phyloP scores from a whole-genome alignment of 2,797 vertebrate species.

The Bryconaethiops microstoma region DNA sequence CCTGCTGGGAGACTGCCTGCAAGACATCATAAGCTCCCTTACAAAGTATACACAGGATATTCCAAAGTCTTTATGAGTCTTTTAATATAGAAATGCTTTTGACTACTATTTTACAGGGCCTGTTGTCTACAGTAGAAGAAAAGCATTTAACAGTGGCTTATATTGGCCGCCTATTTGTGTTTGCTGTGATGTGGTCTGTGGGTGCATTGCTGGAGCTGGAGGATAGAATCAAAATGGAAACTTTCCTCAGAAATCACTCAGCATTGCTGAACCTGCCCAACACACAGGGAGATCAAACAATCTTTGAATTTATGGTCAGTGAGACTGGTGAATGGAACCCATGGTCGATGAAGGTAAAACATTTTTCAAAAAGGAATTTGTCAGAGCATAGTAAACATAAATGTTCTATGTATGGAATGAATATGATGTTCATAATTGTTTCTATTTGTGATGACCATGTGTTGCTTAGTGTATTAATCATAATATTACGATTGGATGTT shows the following conservation, averaged over 20 bases:
- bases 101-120: slow-evolving; percentile 68
- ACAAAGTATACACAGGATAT: too few relatives aligned
- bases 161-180: slow-evolving; percentile 77
- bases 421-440: too few relatives aligned
- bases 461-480: too few relatives aligned
- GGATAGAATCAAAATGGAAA: slow-evolving; percentile 83
- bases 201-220: slow-evolving; percentile 83
- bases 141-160: slow-evolving; percentile 69
- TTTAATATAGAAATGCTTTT: background rate
- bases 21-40: too few relatives aligned
- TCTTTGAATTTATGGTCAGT: slow-evolving; percentile 82
- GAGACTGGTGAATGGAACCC: slow-evolving; percentile 81
- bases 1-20: too few relatives aligned
- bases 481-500: too few relatives aligned
- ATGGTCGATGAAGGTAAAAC: slow-evolving; percentile 80
- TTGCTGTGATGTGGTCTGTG: slow-evolving; percentile 84
- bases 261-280: slow-evolving; percentile 76
- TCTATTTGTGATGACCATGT: too few relatives aligned
- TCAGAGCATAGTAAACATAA: too few relatives aligned
- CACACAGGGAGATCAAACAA: slow-evolving; percentile 75
- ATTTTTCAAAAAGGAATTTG: too few relatives aligned
- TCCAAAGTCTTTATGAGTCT: background rate
- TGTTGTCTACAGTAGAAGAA: slow-evolving; percentile 75
- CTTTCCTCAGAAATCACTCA: slow-evolving; percentile 72
- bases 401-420: too few relatives aligned